Evolutionary conservation across 2,113 vertebrate species (phyloP), one percentile per base, ranked within the genome.

Genomic region (Alosa alosa): DNA sequence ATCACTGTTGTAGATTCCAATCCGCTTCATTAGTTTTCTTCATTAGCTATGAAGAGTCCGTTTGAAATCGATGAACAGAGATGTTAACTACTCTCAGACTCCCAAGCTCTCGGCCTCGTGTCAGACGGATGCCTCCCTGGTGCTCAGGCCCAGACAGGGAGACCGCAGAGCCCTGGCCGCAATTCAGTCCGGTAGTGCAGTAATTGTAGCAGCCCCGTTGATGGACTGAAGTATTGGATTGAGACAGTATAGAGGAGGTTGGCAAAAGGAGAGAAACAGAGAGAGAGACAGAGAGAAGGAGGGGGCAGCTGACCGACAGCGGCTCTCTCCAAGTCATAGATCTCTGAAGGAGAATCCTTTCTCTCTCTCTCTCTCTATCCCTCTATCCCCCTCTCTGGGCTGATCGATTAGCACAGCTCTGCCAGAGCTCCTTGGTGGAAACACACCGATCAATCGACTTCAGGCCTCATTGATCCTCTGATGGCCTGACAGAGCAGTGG

Each of bases 401-500:
- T 49, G 55, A 91, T 92, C 86, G 82, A 93, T 93, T 75, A 84
- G 81, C 84, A 72, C 31, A 5, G 87, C 88, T 57, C 89, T 89
- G 57, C 85, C 88, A 92, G 91, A 90, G 25, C 87, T 78, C 72
- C 91, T 92, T 85, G 83, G 90, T 89, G 90, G 91, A 93, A 94
- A 93, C 93, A 93, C 87, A 90, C 90, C 72, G 89, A 94, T 94
- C 93, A 91, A 93, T 93, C 20, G 90, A 83, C 52, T 87, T 88
- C 86, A 57, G 87, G 88, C 87, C 85, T 88, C 11, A 87, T 89
- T 85, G 87, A 88, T 91, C 88, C 82, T 84, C 87, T 83, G 82
- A 88, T 83, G 6, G 84, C 84, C 84, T 86, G 84, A 89, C 84
- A 90, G 45, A 83, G 90, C 85, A 82, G 52, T 84, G 88, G 90